Evolutionary conservation across 2,797 vertebrate genomes (phyloP).

Genomic region (Sebastes minor): DNA sequence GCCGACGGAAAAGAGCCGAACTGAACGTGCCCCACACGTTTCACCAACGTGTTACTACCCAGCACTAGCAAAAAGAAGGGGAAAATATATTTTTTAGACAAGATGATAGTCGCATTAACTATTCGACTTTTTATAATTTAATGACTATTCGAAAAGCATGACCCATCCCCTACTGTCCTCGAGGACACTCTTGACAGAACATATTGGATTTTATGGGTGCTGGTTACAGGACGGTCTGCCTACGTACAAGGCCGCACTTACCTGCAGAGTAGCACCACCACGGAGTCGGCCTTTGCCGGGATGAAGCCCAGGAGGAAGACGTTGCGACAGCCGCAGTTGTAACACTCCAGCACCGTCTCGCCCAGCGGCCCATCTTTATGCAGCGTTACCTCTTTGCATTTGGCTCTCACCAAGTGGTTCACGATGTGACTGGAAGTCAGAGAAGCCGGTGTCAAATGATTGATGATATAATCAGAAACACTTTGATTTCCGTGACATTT

Average conservation of each 20-base stretch:
- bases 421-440: constrained; percentile 92
- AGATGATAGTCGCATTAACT: too few species aligned
- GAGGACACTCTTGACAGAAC: background rate
- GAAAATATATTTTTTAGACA: too few species aligned
- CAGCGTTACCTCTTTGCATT: constrained; percentile 98
- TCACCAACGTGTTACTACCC: too few species aligned
- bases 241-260: constrained; percentile 39
- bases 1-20: too few species aligned
- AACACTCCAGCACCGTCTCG: constrained; percentile 95
- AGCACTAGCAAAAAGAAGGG: too few species aligned
- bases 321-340: constrained; percentile 95
- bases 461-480: background rate
- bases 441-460: background rate
- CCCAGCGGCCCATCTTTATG: constrained; percentile 96
- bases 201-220: background rate
- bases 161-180: too few species aligned
- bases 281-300: constrained; percentile 94
- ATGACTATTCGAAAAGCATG: too few species aligned
- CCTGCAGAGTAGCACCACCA: constrained; percentile 97
- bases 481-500: background rate
- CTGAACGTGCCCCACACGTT: too few species aligned
- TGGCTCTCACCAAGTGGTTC: constrained; percentile 97
- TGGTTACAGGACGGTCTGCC: too few species aligned
- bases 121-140: too few species aligned
- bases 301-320: constrained; percentile 97